phyloP scores from a whole-genome alignment of 1,140 invertebrate genomes.

The Coelopa frigida region DNA sequence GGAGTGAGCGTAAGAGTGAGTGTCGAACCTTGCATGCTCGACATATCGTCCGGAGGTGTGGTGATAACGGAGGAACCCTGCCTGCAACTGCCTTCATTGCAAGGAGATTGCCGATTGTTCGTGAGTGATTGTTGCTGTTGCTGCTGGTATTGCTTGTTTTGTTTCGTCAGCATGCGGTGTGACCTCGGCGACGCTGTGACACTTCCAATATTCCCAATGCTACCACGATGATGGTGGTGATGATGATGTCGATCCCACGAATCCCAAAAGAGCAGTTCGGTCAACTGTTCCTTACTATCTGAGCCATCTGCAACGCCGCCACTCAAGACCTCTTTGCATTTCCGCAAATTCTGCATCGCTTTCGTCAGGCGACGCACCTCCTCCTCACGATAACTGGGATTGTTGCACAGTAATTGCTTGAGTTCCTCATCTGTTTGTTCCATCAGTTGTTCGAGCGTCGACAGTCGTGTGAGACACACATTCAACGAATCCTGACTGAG shows the following conservation, averaged over 20 bases:
- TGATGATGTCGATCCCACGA: constrained; percentile 70
- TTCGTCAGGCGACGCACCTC: constrained; percentile 70
- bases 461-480: constrained; percentile 52
- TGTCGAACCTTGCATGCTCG: constrained; percentile 22
- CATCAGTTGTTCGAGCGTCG: constrained; percentile 69
- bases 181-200: constrained; percentile 28
- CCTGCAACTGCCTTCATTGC: constrained; percentile 5
- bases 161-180: constrained; percentile 18
- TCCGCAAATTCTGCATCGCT: constrained; percentile 76
- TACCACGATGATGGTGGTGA: constrained; percentile 29
- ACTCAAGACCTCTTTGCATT: constrained; percentile 34
- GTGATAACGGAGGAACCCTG: constrained; percentile 16
- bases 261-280: constrained; percentile 77
- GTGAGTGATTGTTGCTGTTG: constrained; percentile 18
- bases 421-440: constrained; percentile 79
- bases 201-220: constrained; percentile 33
- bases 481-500: constrained; percentile 45
- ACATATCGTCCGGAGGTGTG: constrained; percentile 18
- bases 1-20: constrained; percentile 37
- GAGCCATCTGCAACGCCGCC: constrained; percentile 4
- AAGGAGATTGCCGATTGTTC: constrained; percentile 14
- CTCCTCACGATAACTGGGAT: constrained; percentile 61
- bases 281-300: constrained; percentile 38
- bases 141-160: constrained; percentile 19
- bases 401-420: constrained; percentile 59